phyloP scores from a whole-genome alignment of 2,888 invertebrate species.

The Piscicola geometra region DNA sequence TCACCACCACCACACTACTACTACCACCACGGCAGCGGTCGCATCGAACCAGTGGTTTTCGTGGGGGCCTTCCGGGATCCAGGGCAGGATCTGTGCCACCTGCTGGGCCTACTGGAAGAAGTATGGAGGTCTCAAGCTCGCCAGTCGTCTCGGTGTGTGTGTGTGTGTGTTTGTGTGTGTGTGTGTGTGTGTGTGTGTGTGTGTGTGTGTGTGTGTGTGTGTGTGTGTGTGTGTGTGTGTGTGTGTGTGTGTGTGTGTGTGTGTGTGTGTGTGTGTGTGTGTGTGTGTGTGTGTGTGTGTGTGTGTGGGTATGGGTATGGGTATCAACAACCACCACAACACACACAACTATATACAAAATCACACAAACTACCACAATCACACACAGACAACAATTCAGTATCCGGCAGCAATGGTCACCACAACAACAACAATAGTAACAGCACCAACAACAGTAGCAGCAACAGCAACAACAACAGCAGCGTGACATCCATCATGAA shows the following conservation, averaged over 20 bases:
- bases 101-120: conserved; percentile 99
- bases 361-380: too few relatives aligned
- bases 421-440: background rate
- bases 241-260: background rate
- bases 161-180: background rate
- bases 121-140: conserved; percentile 83
- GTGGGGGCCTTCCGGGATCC: conserved; percentile 88
- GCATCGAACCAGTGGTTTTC: conserved; percentile 85
- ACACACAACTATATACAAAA: too few relatives aligned
- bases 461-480: background rate
- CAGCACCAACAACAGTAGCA: conserved; percentile 3
- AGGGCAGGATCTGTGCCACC: conserved; percentile 81
- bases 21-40: conserved; percentile 46
- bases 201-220: background rate
- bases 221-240: background rate
- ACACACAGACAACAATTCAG: too few relatives aligned
- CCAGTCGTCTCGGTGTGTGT: conserved; percentile 47
- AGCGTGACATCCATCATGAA: background rate
- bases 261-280: background rate
- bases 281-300: background rate
- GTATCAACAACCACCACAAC: background rate
- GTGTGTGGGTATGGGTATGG: background rate
- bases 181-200: too few relatives aligned
- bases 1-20: background rate
- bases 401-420: background rate